Base-by-base conservation (phyloP, 2,888 invertebrate species). In the Drosophila cyrtoloma region DNA sequence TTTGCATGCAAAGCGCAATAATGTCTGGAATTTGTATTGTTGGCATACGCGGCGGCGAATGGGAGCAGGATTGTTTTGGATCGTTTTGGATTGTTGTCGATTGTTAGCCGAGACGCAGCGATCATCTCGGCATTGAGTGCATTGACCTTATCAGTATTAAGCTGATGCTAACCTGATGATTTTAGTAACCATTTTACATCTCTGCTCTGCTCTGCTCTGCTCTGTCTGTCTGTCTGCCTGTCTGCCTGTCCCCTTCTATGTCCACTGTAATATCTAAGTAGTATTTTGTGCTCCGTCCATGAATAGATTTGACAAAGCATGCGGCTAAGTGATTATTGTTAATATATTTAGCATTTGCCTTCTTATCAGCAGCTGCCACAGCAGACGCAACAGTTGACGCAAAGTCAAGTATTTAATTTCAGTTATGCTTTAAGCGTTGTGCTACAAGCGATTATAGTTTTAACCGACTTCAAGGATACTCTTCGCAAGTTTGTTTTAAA, bases 21-120 rank as follows among this genome's bases (percentile, higher is more conserved):
- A 70, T 75, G 75, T 75, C 72, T 81, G 77, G 78, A 80, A 78
- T 79, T 77, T 74, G 32, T 67, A 67, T 79, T 75, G 66, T 64
- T 52, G 70, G 30, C 42, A 39, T 37, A n/a, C 55, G 30, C 35
- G 26, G 7, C 35, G 32, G 58, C 42, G 44, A 39, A 47, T 56
- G 71, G 22, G 28, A 37, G 14, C 44, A 62, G 62, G 32, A 71
- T 71, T 52, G 44, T 71, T 71, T 62, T 52, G 69, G 14, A 35
- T 35, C 5, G 16, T 37, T 37, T 22, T 14, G 44, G 22, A 12
- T 44, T 22, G 12, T 44, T 22, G 22, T 12, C 12, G 44, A 71
- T 70, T 51, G 50, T 60, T 55, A 37, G 26, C 22, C 26, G 35
- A 47, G 53, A 61, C 35, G 30, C 33, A 14, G 1, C 50, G 32